Evolutionary conservation across 2,888 invertebrate genomes (phyloP), one percentile per base, ranked within the genome.

Genomic region (Vandiemenella viatica): DNA sequence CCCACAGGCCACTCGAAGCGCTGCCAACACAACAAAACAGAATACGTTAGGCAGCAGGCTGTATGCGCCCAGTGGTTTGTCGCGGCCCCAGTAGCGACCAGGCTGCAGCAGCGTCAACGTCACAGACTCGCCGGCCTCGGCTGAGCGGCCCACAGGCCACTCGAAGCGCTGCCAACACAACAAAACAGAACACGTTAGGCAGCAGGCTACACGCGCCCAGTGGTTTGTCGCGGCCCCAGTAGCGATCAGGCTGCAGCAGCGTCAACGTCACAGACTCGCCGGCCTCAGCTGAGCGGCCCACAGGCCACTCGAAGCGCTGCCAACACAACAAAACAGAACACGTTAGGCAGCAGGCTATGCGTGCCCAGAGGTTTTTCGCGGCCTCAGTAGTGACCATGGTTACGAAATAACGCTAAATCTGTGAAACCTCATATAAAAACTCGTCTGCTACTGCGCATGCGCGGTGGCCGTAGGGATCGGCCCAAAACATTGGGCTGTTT

Each of bases 121-220:
- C 58, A 76, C 66, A 38, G 71, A 66, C 62, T 81, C 81, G 50
- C 77, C 74, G 47, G 72, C 72, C 55, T 76, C 76, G 45, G 80
- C 70, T 2, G 77, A 70, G 50, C 79, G 67, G 5, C 76, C 79
- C 55, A 81, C 70, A 1, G 80, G 79, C 82, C 81, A 82, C 58
- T 79, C 77, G 62, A 79, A 79, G 44, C 68, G 68, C 77, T 79
- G 65, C 17, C n/a, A n/a, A n/a, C n/a, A n/a, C n/a, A n/a, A n/a
- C n/a, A n/a, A n/a, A n/a, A n/a, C n/a, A n/a, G n/a, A n/a, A n/a
- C n/a, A n/a, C n/a, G n/a, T n/a, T n/a, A n/a, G n/a, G 67, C 16
- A 83, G 77, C 55, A 86, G 72, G 0, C 77, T 77, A 63, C 83
- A 85, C n/a, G 74, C 73, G 2, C 85, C 86, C 17, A 83, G 61